These are phyloP conservation scores for Parasteatoda lunata DNA, from an alignment of 2,888 invertebrate genomes.

Conservation along the genomic window DNA sequence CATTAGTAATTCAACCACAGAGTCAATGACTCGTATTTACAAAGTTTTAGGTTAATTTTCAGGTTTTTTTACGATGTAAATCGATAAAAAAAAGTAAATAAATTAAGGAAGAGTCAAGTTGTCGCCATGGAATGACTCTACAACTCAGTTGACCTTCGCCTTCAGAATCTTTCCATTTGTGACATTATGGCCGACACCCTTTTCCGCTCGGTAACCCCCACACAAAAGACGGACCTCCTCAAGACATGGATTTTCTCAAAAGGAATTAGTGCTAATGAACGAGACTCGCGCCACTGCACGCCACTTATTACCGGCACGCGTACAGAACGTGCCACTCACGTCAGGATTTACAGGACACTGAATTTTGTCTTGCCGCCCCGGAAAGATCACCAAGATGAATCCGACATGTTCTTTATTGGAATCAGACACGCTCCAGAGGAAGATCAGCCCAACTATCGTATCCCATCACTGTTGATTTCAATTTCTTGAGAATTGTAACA, in stretches of 20 bases:
- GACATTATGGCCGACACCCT: slow-evolving; percentile 41
- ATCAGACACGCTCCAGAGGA: background rate
- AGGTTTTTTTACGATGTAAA: too few species aligned
- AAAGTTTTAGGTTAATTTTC: too few species aligned
- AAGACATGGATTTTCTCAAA: slow-evolving; percentile 59
- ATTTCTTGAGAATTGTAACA: too few species aligned
- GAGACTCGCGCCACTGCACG: slow-evolving; percentile 30
- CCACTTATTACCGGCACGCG: slow-evolving; percentile 48
- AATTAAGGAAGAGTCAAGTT: too few species aligned
- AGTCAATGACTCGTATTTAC: too few species aligned
- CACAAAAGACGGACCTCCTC: slow-evolving; percentile 32
- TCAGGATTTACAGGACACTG: slow-evolving; percentile 51
- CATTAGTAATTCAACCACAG: too few species aligned
- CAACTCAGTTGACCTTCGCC: slow-evolving; percentile 34
- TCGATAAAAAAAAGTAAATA: too few species aligned
- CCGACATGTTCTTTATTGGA: background rate
- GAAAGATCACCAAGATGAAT: slow-evolving; percentile 13
- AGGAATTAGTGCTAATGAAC: slow-evolving; percentile 55
- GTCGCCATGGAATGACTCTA: background rate
- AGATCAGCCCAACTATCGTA: background rate
- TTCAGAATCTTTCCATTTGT: slow-evolving; percentile 19
- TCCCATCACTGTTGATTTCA: background rate
- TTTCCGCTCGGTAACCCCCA: slow-evolving; percentile 50
- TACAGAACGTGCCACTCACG: slow-evolving; percentile 41
- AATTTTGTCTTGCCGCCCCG: slow-evolving; percentile 9